phyloP scores from a whole-genome alignment of 2,797 vertebrate genomes.

The Danio kyathit region DNA sequence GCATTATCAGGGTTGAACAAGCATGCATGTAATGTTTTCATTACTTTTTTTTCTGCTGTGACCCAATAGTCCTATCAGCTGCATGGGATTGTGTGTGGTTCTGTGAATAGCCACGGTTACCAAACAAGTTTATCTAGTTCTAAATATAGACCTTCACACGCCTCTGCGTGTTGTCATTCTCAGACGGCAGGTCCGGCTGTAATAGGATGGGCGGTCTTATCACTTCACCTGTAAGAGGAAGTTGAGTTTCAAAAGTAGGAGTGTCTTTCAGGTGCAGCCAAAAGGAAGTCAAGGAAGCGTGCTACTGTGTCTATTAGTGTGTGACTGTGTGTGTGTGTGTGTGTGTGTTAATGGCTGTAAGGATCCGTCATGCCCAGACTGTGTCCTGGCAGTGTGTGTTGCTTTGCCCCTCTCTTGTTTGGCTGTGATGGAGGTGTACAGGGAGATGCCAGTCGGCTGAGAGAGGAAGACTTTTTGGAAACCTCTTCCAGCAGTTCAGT shows the following conservation, averaged over 20 bases:
- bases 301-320: constrained; percentile 6
- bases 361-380: constrained; percentile 53
- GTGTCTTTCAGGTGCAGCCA: constrained; percentile 44
- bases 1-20: too few species aligned
- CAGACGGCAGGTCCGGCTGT: constrained; percentile 26
- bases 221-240: constrained; percentile 55
- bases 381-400: constrained; percentile 58
- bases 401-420: constrained; percentile 54
- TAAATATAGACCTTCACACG: constrained; percentile 31
- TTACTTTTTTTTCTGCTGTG: not conserved
- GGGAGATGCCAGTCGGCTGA: constrained; percentile 51
- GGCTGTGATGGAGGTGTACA: constrained; percentile 34
- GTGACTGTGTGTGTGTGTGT: not conserved
- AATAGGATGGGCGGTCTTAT: constrained; percentile 37
- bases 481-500: constrained; percentile 37
- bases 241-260: constrained; percentile 36
- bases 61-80: not conserved
- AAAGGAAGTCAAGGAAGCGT: constrained; percentile 36
- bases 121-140: constrained; percentile 43
- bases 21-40: too few species aligned
- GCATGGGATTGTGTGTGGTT: constrained; percentile 6
- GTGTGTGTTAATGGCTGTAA: not conserved
- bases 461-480: constrained; percentile 60
- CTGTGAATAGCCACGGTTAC: constrained; percentile 13
- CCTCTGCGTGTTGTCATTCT: constrained; percentile 46